Conservation (phyloP, 2,797 vertebrate species). For the Schizopygopsis malacanthus region DNA sequence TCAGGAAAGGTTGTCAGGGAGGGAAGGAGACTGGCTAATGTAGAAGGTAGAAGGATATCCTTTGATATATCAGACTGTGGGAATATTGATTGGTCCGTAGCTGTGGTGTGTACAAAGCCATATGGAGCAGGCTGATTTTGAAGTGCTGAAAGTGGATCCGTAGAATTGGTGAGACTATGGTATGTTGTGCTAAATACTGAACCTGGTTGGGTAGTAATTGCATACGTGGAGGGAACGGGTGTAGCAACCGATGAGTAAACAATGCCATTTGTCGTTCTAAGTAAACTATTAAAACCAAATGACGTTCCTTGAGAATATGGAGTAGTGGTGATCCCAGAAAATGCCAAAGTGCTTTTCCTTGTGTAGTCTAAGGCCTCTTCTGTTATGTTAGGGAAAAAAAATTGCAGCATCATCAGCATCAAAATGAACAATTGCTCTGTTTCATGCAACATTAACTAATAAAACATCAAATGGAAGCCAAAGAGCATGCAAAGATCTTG, state of each 20-base stretch:
- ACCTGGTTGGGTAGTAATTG: slow-evolving; percentile 96
- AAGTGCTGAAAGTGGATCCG: slow-evolving; percentile 75
- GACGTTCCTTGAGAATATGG: slow-evolving; percentile 87
- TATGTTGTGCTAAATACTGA: slow-evolving; percentile 89
- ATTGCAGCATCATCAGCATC: slow-evolving; percentile 43
- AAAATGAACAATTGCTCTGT: slow-evolving; percentile 68
- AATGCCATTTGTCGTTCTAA: slow-evolving; percentile 92
- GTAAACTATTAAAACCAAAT: slow-evolving; percentile 85
- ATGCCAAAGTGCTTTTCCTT: slow-evolving; percentile 88
- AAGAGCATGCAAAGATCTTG: slow-evolving; percentile 87
- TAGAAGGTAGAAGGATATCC: slow-evolving; percentile 82
- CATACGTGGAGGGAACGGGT: slow-evolving; percentile 91
- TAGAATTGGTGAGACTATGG: slow-evolving; percentile 74
- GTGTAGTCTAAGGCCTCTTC: slow-evolving; percentile 98
- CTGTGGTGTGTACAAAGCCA: slow-evolving; percentile 85
- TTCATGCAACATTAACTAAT: slow-evolving; percentile 76
- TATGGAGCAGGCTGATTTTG: slow-evolving; percentile 86
- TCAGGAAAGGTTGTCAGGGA: slow-evolving; percentile 88
- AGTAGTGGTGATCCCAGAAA: slow-evolving; percentile 82
- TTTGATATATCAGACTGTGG: slow-evolving; percentile 82
- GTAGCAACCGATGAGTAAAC: slow-evolving; percentile 94
- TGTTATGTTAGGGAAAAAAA: slow-evolving; percentile 86
- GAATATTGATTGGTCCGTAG: slow-evolving; percentile 80
- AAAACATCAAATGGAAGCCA: slow-evolving; percentile 72
- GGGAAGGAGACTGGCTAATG: slow-evolving; percentile 81